Evolutionary conservation across 1,140 invertebrate species (phyloP).

Genomic region (Pogonomyrmex californicus): DNA sequence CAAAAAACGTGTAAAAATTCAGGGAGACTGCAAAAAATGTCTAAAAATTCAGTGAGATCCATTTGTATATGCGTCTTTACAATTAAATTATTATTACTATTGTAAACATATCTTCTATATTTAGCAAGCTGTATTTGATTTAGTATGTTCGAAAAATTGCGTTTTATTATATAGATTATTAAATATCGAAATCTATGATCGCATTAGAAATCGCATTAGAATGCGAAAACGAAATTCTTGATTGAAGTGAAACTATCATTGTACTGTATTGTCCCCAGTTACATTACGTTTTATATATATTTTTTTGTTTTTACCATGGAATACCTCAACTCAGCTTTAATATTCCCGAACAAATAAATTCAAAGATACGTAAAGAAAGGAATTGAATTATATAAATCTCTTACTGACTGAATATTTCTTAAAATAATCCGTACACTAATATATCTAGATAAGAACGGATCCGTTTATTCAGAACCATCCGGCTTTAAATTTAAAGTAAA

Average conservation of each 20-base stretch:
- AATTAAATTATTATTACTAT: background rate
- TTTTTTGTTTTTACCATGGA: constrained; percentile 4
- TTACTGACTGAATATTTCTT: background rate
- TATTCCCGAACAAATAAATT: background rate
- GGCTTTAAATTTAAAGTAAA: background rate
- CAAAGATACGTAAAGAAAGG: background rate
- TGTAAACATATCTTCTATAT: background rate
- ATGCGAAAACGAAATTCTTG: constrained; percentile 7
- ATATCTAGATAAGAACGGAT: too few relatives aligned
- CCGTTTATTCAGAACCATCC: too few relatives aligned
- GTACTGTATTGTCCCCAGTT: background rate
- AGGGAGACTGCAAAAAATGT: background rate
- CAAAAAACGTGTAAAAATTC: background rate
- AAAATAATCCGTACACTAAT: background rate
- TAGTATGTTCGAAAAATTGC: background rate
- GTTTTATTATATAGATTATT: background rate
- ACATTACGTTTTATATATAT: background rate
- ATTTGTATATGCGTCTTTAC: constrained; percentile 20
- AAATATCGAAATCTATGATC: background rate
- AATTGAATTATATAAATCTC: background rate
- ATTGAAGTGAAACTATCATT: background rate
- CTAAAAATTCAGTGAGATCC: constrained; percentile 9
- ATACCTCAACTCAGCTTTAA: background rate
- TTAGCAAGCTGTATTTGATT: background rate
- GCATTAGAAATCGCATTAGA: background rate